A percentile compares a stretch with the other conserved stretches of the same genome.
These are phyloP conservation scores for Bombyx mandarina DNA, from an alignment of 1,140 invertebrate genomes.

Conservation along the genomic window DNA sequence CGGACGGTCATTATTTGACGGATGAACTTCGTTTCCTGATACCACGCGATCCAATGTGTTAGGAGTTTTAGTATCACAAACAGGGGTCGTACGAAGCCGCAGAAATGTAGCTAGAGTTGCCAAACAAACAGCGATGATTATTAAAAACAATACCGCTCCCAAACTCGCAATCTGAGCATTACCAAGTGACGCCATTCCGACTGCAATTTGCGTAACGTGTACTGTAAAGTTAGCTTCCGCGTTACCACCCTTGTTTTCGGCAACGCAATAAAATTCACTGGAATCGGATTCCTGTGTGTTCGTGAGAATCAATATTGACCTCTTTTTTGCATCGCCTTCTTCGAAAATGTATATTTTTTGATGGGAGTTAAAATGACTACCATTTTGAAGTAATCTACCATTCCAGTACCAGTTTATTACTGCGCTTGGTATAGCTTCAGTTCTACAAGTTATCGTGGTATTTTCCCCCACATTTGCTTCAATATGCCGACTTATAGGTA, in stretches of 20 bases:
- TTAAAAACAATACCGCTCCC: conserved; percentile 83
- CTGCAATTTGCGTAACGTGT: conserved; percentile 81
- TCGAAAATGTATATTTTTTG: conserved; percentile 87
- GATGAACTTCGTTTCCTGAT: conserved; percentile 72
- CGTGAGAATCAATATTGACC: conserved; percentile 85
- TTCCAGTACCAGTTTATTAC: conserved; percentile 91
- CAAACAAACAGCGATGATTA: conserved; percentile 83
- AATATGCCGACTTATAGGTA: conserved; percentile 81
- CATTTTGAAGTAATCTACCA: conserved; percentile 83
- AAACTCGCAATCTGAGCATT: conserved; percentile 89
- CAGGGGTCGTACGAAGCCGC: conserved; percentile 77
- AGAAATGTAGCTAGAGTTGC: conserved; percentile 82
- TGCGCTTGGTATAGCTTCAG: conserved; percentile 85
- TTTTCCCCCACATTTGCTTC: conserved; percentile 86
- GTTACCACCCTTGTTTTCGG: conserved; percentile 91
- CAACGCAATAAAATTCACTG: conserved; percentile 91
- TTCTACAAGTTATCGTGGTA: conserved; percentile 85
- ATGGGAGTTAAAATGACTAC: conserved; percentile 83
- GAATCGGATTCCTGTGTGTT: conserved; percentile 91
- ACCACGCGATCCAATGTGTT: conserved; percentile 79
- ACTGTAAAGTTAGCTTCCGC: conserved; percentile 93
- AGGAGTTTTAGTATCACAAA: conserved; percentile 82
- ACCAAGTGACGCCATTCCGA: conserved; percentile 84
- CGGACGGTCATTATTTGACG: conserved; percentile 65
- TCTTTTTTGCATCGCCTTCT: conserved; percentile 80